Conservation (phyloP, 2,888 invertebrate genomes). For the Trachelus stipa region DNA sequence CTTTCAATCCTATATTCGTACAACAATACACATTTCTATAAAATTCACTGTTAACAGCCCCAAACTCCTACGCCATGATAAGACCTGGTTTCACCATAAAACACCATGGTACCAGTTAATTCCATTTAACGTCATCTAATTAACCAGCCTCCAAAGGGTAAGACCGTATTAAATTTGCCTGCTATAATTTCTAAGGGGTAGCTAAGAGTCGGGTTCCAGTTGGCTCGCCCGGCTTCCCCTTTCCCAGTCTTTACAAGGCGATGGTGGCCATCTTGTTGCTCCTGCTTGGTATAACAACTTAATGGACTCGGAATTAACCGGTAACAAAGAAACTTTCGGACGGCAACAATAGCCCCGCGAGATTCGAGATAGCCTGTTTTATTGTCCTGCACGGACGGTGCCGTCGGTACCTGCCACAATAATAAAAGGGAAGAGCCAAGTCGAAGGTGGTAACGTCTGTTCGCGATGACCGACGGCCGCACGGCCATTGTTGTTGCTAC, state of each 20-base stretch:
- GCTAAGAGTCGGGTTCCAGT: too few species aligned
- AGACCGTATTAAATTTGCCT: neutral
- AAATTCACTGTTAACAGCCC: neutral
- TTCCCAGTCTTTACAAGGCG: too few species aligned
- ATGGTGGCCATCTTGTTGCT: too few species aligned
- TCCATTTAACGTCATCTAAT: neutral
- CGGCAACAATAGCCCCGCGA: constrained; percentile 18
- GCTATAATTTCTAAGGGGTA: neutral
- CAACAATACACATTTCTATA: neutral
- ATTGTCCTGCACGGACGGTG: neutral
- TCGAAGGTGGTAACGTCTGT: too few species aligned
- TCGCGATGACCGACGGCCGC: constrained; percentile 2
- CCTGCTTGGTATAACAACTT: constrained; percentile 11
- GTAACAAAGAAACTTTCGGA: constrained; percentile 23
- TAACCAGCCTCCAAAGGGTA: neutral
- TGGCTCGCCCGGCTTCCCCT: too few species aligned
- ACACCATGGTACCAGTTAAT: neutral
- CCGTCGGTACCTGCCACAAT: constrained; percentile 3
- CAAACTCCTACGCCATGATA: too few species aligned
- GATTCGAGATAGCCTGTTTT: constrained; percentile 17
- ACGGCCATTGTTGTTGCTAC: constrained; percentile 13
- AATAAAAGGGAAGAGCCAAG: neutral
- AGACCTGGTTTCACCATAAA: too few species aligned
- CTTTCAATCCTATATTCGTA: too few species aligned
- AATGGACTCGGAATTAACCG: constrained; percentile 23